Evolutionary conservation across 2,888 invertebrate genomes (phyloP), one percentile per base, ranked within the genome.

Genomic region (Tineola bisselliella): DNA sequence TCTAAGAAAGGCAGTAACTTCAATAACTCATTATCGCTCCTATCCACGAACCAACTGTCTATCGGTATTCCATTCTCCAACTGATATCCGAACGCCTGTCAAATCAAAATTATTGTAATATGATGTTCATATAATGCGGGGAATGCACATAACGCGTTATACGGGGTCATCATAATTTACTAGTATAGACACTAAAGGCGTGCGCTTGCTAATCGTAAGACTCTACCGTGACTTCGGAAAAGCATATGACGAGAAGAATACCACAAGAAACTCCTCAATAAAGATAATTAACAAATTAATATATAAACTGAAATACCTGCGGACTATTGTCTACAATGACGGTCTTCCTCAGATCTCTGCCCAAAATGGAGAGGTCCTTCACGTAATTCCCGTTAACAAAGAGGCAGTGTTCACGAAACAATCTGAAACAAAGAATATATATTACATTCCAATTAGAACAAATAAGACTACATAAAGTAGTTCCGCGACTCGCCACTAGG

Each of bases 1-100:
- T 97, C 96, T 67, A 98, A 87, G 87, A 98, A 97, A 33, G 97
- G 97, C 80, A 98, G 84, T 67, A 98, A 84, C 74, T 97, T 97
- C 70, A 97, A 91, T 61, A 98, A 89, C 75, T 98, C 98, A 43
- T 91, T 91, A 84, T 98, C 98, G 60, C 90, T 91, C 72, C 93
- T 91, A 84, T 97, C 97, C 66, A 94, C 92, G 81, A 97, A 98
- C 98, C 98, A 98, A 79, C 96, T 96, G 87, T 97, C 97, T 67
- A 98, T 98, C 0, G 98, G 98, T 67, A 98, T 97, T 25, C 98
- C 98, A 82, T 98, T 98, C 81, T 97, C 96, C 63, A 97, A 79
- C 92, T 96, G 89, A 63, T 89, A 89, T 0, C 97, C 97, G 81
- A 98, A 98, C 11, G 97, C 96, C 88, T 98, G 95, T 0, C 33